phyloP scores from a whole-genome alignment of 2,888 invertebrate genomes.

The Idaea dimidiata region DNA sequence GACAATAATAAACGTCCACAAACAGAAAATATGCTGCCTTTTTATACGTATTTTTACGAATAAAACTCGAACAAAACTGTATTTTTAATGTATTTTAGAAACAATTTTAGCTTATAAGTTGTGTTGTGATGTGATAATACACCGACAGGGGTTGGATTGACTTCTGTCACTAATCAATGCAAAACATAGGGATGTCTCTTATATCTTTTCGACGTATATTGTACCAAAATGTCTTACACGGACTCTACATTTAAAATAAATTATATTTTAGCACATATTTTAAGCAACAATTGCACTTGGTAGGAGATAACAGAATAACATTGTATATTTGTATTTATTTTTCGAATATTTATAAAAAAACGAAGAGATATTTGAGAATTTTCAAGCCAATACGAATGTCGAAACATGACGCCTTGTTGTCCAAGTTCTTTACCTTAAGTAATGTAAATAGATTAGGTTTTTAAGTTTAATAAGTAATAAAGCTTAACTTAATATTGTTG shows the following conservation, averaged over 20 bases:
- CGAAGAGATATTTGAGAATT: conserved; percentile 14
- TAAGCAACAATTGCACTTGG: background rate
- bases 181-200: conserved; percentile 30
- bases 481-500: conserved; percentile 78
- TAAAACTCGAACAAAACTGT: conserved; percentile 53
- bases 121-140: conserved; percentile 52
- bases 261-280: background rate
- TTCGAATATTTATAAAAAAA: conserved; percentile 8
- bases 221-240: background rate
- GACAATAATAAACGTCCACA: conserved; percentile 61
- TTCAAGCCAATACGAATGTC: conserved; percentile 36
- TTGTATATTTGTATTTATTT: conserved; percentile 2
- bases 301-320: background rate
- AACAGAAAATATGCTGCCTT: conserved; percentile 36
- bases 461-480: conserved; percentile 56
- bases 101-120: conserved; percentile 46
- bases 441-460: conserved; percentile 66
- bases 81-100: conserved; percentile 42
- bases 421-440: conserved; percentile 42
- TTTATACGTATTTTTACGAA: conserved; percentile 49
- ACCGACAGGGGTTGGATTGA: conserved; percentile 48
- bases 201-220: conserved; percentile 17
- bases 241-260: background rate
- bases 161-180: conserved; percentile 52
- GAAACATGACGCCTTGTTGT: conserved; percentile 64